Base-by-base conservation (phyloP, 2,888 invertebrate genomes). In the Rotaria macrura region DNA sequence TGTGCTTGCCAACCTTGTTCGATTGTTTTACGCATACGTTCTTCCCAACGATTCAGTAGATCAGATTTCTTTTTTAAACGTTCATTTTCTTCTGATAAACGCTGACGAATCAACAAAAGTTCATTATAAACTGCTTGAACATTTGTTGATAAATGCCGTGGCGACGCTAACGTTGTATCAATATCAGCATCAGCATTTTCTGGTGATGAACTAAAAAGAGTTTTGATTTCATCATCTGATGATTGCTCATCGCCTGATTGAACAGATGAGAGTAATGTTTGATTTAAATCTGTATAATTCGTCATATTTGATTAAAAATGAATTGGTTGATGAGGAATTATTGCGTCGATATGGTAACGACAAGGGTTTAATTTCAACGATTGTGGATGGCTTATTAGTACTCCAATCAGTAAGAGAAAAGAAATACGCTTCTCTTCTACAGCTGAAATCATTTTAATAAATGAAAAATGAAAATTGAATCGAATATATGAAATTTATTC, bases 31-130 rank as follows among this genome's bases (percentile, higher is more conserved):
- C 43, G 40, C 40, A 79, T 79, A n/a, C 79, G 79, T 43, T 79
- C 25, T 79, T 79, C 79, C 79, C 79, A 79, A n/a, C 43, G 43
- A 43, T 79, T n/a, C n/a, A 79, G 43, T 79, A 43, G 25, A 79
- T 43, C 10, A 17, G 79, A 40, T 79, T 79, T 79, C 12, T 43
- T 79, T 43, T 79, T 79, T n/a, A 79, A 79, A 43, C 79, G 79
- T 43, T 79, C 79, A 43, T 79, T 79, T 79, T 79, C 79, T 79
- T 40, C 6, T 25, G 40, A n/a, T 79, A 79, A 43, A 25, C n/a
- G 23, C 43, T 79, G 43, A 25, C 79, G 40, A 43, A 79, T 79
- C 14, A 43, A n/a, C n/a, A 4, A 3, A 1, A 79, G 14, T 79
- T 79, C 79, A 79, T n/a, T 14, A 17, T 43, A 79, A 43, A 79